These are phyloP conservation scores for Drosophila prosaltans DNA, from an alignment of 1,140 invertebrate genomes.

Conservation along the genomic window DNA sequence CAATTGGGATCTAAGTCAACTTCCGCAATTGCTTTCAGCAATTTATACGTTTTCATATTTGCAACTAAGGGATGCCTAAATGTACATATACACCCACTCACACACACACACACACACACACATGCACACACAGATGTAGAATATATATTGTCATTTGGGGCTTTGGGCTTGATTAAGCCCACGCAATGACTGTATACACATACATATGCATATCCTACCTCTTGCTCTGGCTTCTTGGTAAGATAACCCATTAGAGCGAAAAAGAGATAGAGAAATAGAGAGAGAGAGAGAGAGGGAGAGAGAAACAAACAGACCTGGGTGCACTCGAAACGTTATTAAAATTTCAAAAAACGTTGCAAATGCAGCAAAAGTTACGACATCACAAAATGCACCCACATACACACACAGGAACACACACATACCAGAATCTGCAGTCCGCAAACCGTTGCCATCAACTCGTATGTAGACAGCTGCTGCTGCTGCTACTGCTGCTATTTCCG, in stretches of 20 bases:
- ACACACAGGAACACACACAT: constrained; percentile 13
- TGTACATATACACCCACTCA: too few species aligned
- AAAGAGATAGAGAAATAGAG: neutral
- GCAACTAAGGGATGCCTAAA: too few species aligned
- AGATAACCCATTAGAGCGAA: neutral
- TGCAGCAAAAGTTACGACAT: constrained; percentile 22
- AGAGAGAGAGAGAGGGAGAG: neutral
- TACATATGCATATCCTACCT: neutral
- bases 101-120: too few species aligned
- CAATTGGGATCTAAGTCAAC: too few species aligned
- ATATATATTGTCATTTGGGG: constrained; percentile 2
- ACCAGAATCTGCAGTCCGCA: neutral
- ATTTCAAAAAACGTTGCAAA: constrained; percentile 21
- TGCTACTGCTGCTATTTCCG: neutral
- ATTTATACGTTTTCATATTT: too few species aligned
- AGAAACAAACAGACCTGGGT: constrained; percentile 2
- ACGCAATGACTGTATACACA: neutral
- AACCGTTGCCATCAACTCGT: constrained; percentile 6
- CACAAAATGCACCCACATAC: neutral
- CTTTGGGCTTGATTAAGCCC: constrained; percentile 7
- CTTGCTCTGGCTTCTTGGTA: neutral
- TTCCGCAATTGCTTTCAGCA: too few species aligned
- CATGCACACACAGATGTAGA: too few species aligned
- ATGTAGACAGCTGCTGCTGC: constrained; percentile 16
- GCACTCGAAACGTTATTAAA: constrained; percentile 22